phyloP scores from a whole-genome alignment of 2,888 invertebrate genomes.

The Hypena proboscidalis region DNA sequence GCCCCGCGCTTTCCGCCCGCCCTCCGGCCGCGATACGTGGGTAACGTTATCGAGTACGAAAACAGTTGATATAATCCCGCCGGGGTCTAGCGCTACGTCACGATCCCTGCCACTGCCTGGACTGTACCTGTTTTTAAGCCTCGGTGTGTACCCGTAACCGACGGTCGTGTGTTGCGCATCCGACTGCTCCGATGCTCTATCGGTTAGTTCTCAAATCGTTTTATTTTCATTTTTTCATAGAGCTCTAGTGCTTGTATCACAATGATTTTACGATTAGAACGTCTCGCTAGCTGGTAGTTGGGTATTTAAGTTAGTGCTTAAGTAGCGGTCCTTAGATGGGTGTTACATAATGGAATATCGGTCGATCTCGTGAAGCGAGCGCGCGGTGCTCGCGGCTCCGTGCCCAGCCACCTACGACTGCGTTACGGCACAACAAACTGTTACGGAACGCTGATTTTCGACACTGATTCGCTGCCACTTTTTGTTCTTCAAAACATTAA shows the following conservation, averaged over 20 bases:
- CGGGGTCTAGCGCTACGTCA: slow-evolving; percentile 51
- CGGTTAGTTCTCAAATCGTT: slow-evolving; percentile 65
- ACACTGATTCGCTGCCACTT: slow-evolving; percentile 35
- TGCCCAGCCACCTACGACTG: slow-evolving; percentile 35
- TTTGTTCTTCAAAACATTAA: slow-evolving; percentile 20
- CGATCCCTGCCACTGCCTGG: slow-evolving; percentile 49
- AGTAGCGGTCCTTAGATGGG: slow-evolving; percentile 43
- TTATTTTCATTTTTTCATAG: slow-evolving; percentile 38
- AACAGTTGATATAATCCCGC: slow-evolving; percentile 56
- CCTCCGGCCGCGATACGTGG: slow-evolving; percentile 66
- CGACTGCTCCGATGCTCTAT: slow-evolving; percentile 80
- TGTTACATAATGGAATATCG: slow-evolving; percentile 63
- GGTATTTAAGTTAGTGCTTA: slow-evolving; percentile 42
- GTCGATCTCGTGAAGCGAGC: slow-evolving; percentile 45
- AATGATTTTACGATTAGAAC: slow-evolving; percentile 32
- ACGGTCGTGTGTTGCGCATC: slow-evolving; percentile 77
- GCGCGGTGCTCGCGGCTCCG: no score
- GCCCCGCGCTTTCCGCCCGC: slow-evolving; percentile 42
- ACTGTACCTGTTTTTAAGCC: slow-evolving; percentile 52
- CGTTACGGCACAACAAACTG: slow-evolving; percentile 48
- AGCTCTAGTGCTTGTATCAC: slow-evolving; percentile 28
- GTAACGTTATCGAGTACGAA: slow-evolving; percentile 65
- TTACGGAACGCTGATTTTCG: slow-evolving; percentile 43
- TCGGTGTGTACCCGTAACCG: slow-evolving; percentile 58
- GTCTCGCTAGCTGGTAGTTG: slow-evolving; percentile 31